Percentiles rank a stretch among this genome's conserved stretches.
These are phyloP conservation scores for Drosophila novamexicana DNA, from an alignment of 1,140 invertebrate species.

Conservation along the genomic window DNA sequence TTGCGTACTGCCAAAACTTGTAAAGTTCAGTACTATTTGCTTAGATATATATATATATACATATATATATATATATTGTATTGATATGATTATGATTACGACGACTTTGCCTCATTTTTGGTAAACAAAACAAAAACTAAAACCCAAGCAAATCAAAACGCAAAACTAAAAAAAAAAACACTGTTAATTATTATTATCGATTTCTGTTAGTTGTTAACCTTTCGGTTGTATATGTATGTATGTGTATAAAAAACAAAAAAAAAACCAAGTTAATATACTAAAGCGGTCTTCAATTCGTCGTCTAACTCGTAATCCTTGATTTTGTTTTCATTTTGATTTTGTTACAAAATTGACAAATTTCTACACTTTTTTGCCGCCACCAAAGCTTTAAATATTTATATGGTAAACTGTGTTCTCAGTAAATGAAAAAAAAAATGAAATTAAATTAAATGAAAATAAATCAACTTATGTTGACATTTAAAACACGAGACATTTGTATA, in stretches of 20 bases:
- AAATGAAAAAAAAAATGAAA: slow-evolving; percentile 42
- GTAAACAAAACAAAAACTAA: slow-evolving; percentile 49
- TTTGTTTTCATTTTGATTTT: slow-evolving; percentile 20
- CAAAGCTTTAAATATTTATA: slow-evolving; percentile 82
- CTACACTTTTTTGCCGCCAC: slow-evolving; percentile 68
- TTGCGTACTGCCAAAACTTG: slow-evolving; percentile 84
- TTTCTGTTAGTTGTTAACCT: slow-evolving; percentile 60
- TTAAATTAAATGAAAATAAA: slow-evolving; percentile 43
- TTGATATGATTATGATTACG: slow-evolving; percentile 39
- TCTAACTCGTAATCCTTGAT: slow-evolving; percentile 32
- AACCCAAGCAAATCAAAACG: slow-evolving; percentile 16
- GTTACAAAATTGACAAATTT: slow-evolving; percentile 11
- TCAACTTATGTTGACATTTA: slow-evolving; percentile 54
- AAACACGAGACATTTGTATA: slow-evolving; percentile 72
- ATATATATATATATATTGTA: background rate
- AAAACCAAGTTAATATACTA: slow-evolving; percentile 23
- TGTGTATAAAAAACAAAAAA: slow-evolving; percentile 57
- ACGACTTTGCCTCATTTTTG: slow-evolving; percentile 70
- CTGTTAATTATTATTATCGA: slow-evolving; percentile 53
- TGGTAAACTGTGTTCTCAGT: slow-evolving; percentile 77
- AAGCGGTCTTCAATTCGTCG: slow-evolving; percentile 72
- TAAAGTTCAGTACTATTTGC: slow-evolving; percentile 83
- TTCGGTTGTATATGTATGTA: slow-evolving; percentile 73
- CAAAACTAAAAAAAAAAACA: slow-evolving; percentile 46
- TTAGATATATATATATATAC: slow-evolving; percentile 18